A percentile compares a stretch with the other conserved stretches of the same genome.
phyloP scores from a whole-genome alignment of 2,797 vertebrate genomes.

The Linurgus olivaceus region DNA sequence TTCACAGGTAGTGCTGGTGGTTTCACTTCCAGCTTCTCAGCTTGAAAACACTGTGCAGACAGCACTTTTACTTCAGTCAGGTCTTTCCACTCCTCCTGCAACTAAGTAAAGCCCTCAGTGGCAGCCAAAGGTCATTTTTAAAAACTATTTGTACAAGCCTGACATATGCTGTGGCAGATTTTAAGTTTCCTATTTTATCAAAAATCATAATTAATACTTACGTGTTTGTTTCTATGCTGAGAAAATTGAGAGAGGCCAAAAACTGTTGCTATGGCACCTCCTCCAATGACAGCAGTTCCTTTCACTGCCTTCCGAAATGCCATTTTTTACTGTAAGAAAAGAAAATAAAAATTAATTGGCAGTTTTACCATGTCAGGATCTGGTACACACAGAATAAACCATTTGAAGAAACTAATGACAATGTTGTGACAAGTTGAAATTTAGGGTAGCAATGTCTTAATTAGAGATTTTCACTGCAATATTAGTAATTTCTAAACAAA shows the following conservation, averaged over 20 bases:
- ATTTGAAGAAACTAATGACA: not conserved
- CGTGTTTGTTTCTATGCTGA: constrained; percentile 86
- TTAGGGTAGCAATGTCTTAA: not conserved
- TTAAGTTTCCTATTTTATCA: constrained; percentile 50
- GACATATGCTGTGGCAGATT: constrained; percentile 53
- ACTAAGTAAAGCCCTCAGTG: not conserved
- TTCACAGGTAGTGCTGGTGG: not conserved
- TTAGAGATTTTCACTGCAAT: not conserved
- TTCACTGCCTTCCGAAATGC: constrained; percentile 90
- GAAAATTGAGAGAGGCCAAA: constrained; percentile 89
- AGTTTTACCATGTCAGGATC: constrained; percentile 18
- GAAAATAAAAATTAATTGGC: constrained; percentile 52
- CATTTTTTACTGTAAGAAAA: constrained; percentile 79
- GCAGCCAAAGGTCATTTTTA: not conserved
- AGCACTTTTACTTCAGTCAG: not conserved
- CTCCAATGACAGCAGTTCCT: constrained; percentile 84
- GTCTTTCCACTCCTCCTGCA: not conserved
- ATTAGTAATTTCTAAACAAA: constrained; percentile 23
- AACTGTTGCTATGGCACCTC: constrained; percentile 83
- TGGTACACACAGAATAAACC: not conserved
- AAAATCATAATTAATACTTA: constrained; percentile 71
- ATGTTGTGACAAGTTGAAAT: not conserved
- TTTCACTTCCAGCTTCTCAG: not conserved
- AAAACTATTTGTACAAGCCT: not conserved
- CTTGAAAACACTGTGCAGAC: not conserved